phyloP scores from a whole-genome alignment of 1,140 invertebrate species.

The Andricus grossulariae region DNA sequence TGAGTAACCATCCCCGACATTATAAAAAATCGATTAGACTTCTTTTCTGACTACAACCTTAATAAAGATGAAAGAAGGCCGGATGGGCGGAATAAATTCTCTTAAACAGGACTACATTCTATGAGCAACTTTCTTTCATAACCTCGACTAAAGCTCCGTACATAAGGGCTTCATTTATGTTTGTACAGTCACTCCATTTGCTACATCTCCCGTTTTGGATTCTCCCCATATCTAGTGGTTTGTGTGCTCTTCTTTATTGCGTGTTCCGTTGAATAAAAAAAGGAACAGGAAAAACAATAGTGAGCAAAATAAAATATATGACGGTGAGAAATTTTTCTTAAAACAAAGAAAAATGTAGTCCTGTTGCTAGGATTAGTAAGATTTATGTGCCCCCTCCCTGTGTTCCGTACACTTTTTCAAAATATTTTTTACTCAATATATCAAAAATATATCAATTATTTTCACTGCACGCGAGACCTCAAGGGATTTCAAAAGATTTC shows the following conservation, averaged over 20 bases:
- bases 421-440: too few species aligned
- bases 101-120: neutral
- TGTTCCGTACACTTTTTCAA: too few species aligned
- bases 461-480: too few species aligned
- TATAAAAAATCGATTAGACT: neutral
- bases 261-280: neutral
- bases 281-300: neutral
- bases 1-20: neutral
- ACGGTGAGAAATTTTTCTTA: neutral
- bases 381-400: too few species aligned
- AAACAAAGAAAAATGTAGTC: neutral
- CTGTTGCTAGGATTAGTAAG: too few species aligned
- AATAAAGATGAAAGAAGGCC: neutral
- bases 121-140: neutral
- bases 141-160: neutral
- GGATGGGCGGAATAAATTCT: neutral
- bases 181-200: slow-evolving; percentile 17
- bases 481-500: too few species aligned
- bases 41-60: too few species aligned
- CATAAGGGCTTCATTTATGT: slow-evolving; percentile 11
- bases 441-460: too few species aligned
- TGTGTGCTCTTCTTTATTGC: neutral
- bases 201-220: slow-evolving; percentile 13
- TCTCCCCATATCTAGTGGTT: neutral
- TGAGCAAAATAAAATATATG: neutral